Percentiles rank a stretch among this genome's conserved stretches.
Evolutionary conservation across 2,113 vertebrate species (phyloP).

Genomic region (Pipra filicauda): DNA sequence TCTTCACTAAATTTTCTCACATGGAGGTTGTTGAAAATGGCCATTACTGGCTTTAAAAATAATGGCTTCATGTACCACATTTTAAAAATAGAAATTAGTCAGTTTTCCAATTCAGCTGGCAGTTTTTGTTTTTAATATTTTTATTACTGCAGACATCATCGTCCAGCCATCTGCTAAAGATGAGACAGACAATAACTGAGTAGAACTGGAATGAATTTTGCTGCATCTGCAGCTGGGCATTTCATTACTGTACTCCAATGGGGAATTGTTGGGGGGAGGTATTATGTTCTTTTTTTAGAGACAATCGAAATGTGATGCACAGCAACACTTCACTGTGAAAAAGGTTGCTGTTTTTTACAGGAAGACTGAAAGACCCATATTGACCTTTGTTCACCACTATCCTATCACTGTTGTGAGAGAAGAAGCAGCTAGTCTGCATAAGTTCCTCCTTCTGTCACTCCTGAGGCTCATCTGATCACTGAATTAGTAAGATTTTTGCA

Average conservation of each 20-base stretch:
- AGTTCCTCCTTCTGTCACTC: not conserved
- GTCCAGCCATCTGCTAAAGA: constrained; percentile 61
- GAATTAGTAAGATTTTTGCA: not conserved
- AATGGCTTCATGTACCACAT: constrained; percentile 13
- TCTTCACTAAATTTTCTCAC: not conserved
- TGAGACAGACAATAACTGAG: constrained; percentile 57
- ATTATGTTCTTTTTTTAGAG: constrained; percentile 36
- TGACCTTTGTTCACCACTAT: not conserved
- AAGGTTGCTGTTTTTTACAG: constrained; percentile 1
- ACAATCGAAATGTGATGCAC: not conserved
- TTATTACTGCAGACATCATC: constrained; percentile 57
- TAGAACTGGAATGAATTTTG: constrained; percentile 50
- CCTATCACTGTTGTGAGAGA: not conserved
- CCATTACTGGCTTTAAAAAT: constrained; percentile 26
- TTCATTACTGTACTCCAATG: constrained; percentile 53
- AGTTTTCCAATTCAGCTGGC: constrained; percentile 55
- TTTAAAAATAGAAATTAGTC: constrained; percentile 59
- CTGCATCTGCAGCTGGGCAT: constrained; percentile 57
- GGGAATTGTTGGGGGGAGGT: not conserved
- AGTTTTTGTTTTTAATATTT: constrained; percentile 57
- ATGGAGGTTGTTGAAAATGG: not conserved
- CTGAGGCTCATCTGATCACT: not conserved
- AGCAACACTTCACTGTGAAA: not conserved
- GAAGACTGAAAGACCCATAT: not conserved
- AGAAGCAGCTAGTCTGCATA: not conserved